These are phyloP conservation scores for Crossoptilon crossoptilon DNA, from an alignment of 2,797 vertebrate species.

Conservation along the genomic window DNA sequence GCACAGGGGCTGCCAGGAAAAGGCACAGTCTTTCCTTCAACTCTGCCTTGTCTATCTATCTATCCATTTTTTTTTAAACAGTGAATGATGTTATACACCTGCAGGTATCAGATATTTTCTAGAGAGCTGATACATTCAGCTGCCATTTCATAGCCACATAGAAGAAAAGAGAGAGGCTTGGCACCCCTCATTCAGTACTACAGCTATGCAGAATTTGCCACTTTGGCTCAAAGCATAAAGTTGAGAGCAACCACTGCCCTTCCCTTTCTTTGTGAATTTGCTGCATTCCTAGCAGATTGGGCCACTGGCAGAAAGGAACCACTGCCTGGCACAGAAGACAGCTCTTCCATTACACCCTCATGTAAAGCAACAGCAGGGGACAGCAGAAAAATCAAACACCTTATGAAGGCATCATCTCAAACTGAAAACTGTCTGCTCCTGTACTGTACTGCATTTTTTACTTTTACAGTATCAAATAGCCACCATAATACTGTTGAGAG, in stretches of 20 bases:
- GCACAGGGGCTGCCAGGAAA: not conserved
- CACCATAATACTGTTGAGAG: not conserved
- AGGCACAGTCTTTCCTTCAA: not conserved
- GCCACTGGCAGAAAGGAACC: not conserved
- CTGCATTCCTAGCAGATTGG: not conserved
- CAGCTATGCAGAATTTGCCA: not conserved
- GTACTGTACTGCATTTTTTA: not conserved
- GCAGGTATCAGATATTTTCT: slow-evolving; percentile 14
- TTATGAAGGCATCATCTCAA: not conserved
- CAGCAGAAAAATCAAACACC: not conserved
- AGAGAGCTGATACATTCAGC: not conserved
- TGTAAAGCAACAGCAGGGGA: not conserved
- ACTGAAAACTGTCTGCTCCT: not conserved
- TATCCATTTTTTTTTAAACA: not conserved
- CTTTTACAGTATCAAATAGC: rapidly evolving
- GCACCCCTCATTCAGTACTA: not conserved
- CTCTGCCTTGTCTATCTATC: not conserved
- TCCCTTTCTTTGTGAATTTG: not conserved
- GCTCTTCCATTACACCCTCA: not conserved
- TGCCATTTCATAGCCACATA: not conserved
- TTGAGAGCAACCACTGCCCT: not conserved
- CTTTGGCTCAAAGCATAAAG: not conserved
- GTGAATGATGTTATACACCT: not conserved
- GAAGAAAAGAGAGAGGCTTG: not conserved
- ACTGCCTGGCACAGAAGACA: not conserved